Base-by-base conservation (phyloP, 1,140 invertebrate species). In the Centruroides vittatus region DNA sequence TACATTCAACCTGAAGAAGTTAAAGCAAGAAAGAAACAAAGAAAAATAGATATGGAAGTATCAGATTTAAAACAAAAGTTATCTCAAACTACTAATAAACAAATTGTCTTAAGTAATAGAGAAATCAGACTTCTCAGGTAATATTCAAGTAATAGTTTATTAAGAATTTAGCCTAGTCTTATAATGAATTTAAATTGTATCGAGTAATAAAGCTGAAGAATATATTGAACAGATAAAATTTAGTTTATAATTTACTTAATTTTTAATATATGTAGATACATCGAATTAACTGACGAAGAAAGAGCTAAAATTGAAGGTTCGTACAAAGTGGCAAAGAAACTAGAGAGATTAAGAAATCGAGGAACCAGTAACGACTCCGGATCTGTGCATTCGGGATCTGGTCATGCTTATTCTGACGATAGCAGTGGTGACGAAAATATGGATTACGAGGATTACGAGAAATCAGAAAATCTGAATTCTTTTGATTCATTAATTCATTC, bases 231-330 rank as follows among this genome's bases (percentile, higher is more conserved):
- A 23, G 23, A 23, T 23, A 23, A 23, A 23, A 23, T 23, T 23
- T 23, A 23, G 23, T 23, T 23, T 23, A 23, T 23, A 23, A 23
- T 23, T 23, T 23, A 23, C 23, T 23, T 23, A 23, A 41, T 41
- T 41, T 41, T 55, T 12, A 41, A 35, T 49, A 58, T 61, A 55
- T 73, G 35, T 62, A 84, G 84, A 69, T 90, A 93, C 73, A 79
- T 95, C 66, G 89, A 92, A 69, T 79, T 95, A 23, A 92, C 89
- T n/a, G 88, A 93, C 64, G 89, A 93, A 64, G 89, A 93, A 68
- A 89, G 92, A 68, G 88, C 92, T 69, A 93, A 91, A 73, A 75
- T 95, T 1, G 90, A 91, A 75, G 86, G 88, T 10, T 93, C 86
- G 63, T 84, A 90, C 62, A 95, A 95, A 76, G 91, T 95, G 55